These are phyloP conservation scores for Steatocranus sp. DNA, from an alignment of 2,797 vertebrate genomes.

Conservation along the genomic window DNA sequence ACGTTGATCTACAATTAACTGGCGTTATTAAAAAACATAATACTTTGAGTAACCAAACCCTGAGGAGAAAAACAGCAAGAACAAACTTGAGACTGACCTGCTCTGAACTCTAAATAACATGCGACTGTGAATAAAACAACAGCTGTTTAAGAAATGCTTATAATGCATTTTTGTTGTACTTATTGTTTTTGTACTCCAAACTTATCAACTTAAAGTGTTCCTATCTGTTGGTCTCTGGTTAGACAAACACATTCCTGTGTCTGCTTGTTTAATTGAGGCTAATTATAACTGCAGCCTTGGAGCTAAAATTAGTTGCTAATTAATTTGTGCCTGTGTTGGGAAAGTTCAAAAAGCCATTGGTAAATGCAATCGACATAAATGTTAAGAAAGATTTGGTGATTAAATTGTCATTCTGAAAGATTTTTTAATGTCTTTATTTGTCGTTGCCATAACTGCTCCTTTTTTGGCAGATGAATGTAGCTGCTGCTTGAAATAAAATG, in stretches of 20 bases:
- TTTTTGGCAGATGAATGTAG: neutral
- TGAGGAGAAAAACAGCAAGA: neutral
- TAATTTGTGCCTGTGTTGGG: neutral
- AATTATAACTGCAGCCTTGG: neutral
- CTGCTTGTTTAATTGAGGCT: neutral
- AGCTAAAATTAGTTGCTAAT: neutral
- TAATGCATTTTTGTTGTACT: neutral
- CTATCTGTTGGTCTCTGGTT: neutral
- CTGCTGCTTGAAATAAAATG: constrained; percentile 9
- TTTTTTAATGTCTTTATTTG: neutral
- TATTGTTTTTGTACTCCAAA: neutral
- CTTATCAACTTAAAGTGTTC: neutral
- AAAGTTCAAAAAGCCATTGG: neutral
- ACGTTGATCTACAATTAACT: neutral
- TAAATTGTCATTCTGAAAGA: constrained; percentile 4
- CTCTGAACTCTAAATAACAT: neutral
- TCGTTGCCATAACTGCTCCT: neutral
- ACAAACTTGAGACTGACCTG: neutral
- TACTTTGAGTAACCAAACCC: neutral
- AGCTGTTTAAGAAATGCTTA: neutral
- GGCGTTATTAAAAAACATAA: neutral
- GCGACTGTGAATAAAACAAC: neutral
- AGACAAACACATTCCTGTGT: neutral
- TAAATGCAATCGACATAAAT: neutral
- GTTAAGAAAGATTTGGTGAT: neutral